These are phyloP conservation scores for Drosophila sproati DNA, from an alignment of 1,140 invertebrate species.

Conservation along the genomic window DNA sequence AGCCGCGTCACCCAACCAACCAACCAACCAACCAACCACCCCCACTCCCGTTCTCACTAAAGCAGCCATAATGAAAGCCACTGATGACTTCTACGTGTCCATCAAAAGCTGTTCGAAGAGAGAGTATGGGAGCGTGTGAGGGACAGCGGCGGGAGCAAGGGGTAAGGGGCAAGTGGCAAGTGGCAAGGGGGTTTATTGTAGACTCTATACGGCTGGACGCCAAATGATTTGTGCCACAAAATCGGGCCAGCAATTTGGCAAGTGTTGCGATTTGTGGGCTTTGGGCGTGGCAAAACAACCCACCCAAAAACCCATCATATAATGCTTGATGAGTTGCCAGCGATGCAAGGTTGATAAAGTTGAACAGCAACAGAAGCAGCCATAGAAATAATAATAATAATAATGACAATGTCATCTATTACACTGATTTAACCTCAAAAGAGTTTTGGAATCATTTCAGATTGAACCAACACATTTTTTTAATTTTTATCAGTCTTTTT, in stretches of 20 bases:
- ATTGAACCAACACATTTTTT: too few species aligned
- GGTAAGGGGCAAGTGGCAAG: too few species aligned
- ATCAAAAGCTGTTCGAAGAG: conserved; percentile 21
- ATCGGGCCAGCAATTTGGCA: conserved; percentile 37
- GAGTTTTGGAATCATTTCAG: too few species aligned
- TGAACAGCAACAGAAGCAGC: background rate
- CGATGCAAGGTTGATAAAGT: conserved; percentile 16
- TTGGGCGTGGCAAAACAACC: conserved; percentile 4
- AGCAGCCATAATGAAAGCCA: conserved; percentile 42
- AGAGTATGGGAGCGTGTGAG: background rate
- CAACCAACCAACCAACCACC: background rate
- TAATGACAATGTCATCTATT: background rate
- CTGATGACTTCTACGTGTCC: conserved; percentile 57
- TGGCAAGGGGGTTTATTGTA: background rate
- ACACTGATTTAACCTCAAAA: too few species aligned
- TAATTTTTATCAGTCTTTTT: too few species aligned
- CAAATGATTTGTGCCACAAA: conserved; percentile 39
- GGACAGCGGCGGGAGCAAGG: background rate
- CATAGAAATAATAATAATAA: background rate
- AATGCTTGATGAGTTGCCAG: conserved; percentile 23
- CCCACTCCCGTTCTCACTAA: background rate
- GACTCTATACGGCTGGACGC: conserved; percentile 4
- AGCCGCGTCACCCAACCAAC: background rate
- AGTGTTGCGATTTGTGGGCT: conserved; percentile 11
- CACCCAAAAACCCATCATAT: background rate